Conservation (phyloP, 2,113 vertebrate genomes). For the Corvus cornix region DNA sequence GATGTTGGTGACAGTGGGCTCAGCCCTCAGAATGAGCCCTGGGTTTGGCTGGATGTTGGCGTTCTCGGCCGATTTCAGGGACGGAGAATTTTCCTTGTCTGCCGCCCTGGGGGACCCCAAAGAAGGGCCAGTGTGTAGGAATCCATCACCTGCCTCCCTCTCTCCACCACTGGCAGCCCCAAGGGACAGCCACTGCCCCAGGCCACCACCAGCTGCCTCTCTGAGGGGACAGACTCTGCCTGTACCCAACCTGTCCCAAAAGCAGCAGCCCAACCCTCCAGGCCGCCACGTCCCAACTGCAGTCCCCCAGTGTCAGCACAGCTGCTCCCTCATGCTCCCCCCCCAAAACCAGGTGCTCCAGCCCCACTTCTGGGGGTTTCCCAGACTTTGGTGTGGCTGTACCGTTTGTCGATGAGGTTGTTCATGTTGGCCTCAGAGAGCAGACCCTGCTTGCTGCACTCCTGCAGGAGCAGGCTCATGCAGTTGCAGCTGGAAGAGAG, state of each 20-base stretch:
- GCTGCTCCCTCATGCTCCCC: background rate
- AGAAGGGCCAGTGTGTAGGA: background rate
- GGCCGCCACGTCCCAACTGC: accelerated
- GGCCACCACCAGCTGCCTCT: background rate
- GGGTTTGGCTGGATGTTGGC: slow-evolving; percentile 97
- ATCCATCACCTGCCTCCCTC: background rate
- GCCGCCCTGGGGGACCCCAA: slow-evolving; percentile 70
- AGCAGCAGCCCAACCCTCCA: background rate
- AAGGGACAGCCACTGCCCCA: background rate
- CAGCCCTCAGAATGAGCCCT: slow-evolving; percentile 90
- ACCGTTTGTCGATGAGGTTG: slow-evolving; percentile 89
- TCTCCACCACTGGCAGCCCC: background rate
- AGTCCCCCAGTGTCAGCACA: background rate
- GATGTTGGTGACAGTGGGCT: slow-evolving; percentile 98
- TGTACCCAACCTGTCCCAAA: background rate
- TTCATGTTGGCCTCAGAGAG: slow-evolving; percentile 85
- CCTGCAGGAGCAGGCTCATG: slow-evolving; percentile 88
- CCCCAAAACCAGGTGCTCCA: background rate
- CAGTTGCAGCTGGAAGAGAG: slow-evolving; percentile 87
- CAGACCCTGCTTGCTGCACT: slow-evolving; percentile 93
- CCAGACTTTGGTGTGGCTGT: background rate
- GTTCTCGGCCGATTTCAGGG: slow-evolving; percentile 89
- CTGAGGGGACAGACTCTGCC: background rate
- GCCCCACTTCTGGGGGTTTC: background rate
- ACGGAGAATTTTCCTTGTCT: slow-evolving; percentile 87